Base-by-base conservation (phyloP, 2,888 invertebrate species). In the Drosophila setosimentum region DNA sequence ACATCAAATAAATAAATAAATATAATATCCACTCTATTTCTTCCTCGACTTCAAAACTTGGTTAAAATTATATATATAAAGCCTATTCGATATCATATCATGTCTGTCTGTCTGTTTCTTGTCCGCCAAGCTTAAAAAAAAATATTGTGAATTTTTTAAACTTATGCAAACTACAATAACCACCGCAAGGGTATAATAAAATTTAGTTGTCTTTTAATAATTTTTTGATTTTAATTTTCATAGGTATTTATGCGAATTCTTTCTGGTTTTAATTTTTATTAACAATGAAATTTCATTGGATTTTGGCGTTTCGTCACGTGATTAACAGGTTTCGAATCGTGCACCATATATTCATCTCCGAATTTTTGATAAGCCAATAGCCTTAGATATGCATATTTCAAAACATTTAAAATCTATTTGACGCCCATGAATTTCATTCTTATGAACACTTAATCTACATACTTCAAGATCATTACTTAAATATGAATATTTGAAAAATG, bases 241-340 rank as follows among this genome's bases (percentile, higher is more conserved):
- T 62, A n/a, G n/a, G n/a, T n/a, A n/a, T n/a, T n/a, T n/a, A n/a
- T n/a, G n/a, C n/a, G n/a, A n/a, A n/a, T n/a, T 32, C 1, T 7
- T 27, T 27, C n/a, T 13, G 11, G 48, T 21, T 35, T 48, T 42
- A 3, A 18, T 18, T 51, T 35, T 11, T 11, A 27, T 62, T 32
- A 8, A 53, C 18, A 40, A 35, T n/a, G 27, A 42, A 49, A 59
- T 42, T 59, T 35, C 24, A 59, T 73, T 55, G 2, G 16, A 27
- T 49, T 72, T 45, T 35, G 49, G n/a, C 24, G 16, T 2, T 18
- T 8, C 8, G 16, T 68, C 75, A 67, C 29, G 40, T 74, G 72
- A 51, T 45, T 16, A 60, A 59, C 73, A 35, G 50, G 55, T 73
- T 73, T 51, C 8, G 3, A 33, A 27, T n/a, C 62, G 8, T 54